Evolutionary conservation across 2,888 invertebrate genomes (phyloP), one percentile per base, ranked within the genome.

Genomic region (Thereva unica): DNA sequence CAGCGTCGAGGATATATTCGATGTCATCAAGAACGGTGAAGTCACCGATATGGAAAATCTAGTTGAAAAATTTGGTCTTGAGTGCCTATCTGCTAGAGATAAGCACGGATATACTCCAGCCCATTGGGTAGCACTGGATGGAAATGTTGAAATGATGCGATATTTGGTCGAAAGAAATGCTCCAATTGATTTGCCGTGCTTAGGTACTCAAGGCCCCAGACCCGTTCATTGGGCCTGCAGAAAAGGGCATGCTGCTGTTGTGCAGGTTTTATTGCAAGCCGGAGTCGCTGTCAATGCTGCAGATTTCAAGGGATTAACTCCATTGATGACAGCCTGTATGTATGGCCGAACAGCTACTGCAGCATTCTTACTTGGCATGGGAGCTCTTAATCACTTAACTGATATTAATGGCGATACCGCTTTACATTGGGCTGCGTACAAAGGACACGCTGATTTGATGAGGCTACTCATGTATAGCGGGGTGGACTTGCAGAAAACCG

Each of bases 191-290:
- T 84, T 93, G 47, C 90, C 93, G 0, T 94, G 94, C 74, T 83
- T 93, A 56, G 93, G 94, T 55, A 93, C 92, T 1, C 91, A 93
- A 82, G 95, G 94, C 1, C 94, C 94, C 0, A 85, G 91, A 37
- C 95, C 95, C 1, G 93, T 95, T 70, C 95, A 96, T 77, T 95
- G 95, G 95, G 95, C 95, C 0, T 94, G 94, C 76, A 86, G 95
- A 45, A 94, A 95, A 78, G 95, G 95, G 0, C 94, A 95, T 76
- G 90, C 94, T 0, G 92, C 92, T 0, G 89, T 95, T 12, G 94
- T 94, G 4, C 95, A 95, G 82, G 85, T 87, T 0, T 77, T 89
- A 23, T 76, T 89, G 44, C 86, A 92, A 82, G 89, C 91, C 0
- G 94, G 94, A 5, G 94, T 95, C 0, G 89, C 91, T 3, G 92